Conservation (phyloP, 2,113 vertebrate species). For the Phrynosoma platyrhinos region DNA sequence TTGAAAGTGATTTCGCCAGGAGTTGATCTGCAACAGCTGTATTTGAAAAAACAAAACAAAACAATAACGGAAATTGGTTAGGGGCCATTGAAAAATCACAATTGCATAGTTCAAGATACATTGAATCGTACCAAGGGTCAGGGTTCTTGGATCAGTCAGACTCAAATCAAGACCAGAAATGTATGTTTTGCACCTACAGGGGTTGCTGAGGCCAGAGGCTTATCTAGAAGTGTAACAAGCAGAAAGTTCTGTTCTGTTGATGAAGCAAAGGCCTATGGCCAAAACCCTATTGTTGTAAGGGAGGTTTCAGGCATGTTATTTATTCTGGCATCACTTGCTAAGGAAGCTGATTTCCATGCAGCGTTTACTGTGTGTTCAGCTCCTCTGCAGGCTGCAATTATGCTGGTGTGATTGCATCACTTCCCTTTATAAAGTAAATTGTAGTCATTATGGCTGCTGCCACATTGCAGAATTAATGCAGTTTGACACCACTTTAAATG, state of each 20-base stretch:
- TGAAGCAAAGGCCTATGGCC: not conserved
- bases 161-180: too few relatives aligned
- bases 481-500: too few relatives aligned
- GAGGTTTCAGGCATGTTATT: too few relatives aligned
- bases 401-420: too few relatives aligned
- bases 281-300: not conserved
- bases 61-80: not conserved
- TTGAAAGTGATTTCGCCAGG: not conserved
- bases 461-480: too few relatives aligned
- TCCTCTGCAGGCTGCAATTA: too few relatives aligned
- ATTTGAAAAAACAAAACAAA: not conserved
- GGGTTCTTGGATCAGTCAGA: not conserved
- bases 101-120: not conserved
- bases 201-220: not conserved
- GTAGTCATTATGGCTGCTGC: too few relatives aligned
- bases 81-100: not conserved
- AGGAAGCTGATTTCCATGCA: too few relatives aligned
- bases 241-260: not conserved
- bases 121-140: not conserved
- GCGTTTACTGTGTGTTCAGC: too few relatives aligned
- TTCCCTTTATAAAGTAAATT: too few relatives aligned
- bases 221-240: not conserved
- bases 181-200: not conserved
- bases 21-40: not conserved
- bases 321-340: too few relatives aligned